These are phyloP conservation scores for Thalassarche chlororhynchos DNA, from an alignment of 2,113 vertebrate species.

Conservation along the genomic window DNA sequence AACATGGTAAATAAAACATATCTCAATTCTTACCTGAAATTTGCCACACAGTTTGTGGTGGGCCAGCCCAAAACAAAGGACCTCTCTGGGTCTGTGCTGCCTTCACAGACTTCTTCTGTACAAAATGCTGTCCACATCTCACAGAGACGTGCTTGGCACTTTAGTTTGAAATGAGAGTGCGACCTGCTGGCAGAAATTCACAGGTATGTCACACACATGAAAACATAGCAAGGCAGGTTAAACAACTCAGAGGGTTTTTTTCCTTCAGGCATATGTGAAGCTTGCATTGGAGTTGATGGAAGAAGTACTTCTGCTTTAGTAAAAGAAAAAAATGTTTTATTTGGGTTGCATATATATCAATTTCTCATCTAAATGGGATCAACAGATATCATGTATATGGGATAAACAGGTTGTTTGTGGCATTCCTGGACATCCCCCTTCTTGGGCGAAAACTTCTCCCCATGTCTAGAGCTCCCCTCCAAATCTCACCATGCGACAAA, in stretches of 20 bases:
- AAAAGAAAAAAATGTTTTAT: neutral
- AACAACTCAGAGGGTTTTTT: neutral
- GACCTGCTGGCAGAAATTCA: conserved; percentile 69
- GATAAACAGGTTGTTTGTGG: neutral
- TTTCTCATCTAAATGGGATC: neutral
- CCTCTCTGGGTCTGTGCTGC: conserved; percentile 78
- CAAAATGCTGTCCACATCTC: conserved; percentile 95
- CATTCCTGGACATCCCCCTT: neutral
- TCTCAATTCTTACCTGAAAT: conserved; percentile 85
- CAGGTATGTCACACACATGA: neutral
- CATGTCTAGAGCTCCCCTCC: neutral
- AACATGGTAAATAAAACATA: neutral
- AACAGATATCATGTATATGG: neutral
- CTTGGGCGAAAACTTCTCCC: neutral
- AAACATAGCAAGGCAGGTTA: neutral
- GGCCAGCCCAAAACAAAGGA: conserved; percentile 97
- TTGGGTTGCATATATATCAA: neutral
- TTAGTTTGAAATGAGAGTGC: conserved; percentile 85
- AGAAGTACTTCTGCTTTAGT: neutral
- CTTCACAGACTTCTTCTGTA: conserved; percentile 92
- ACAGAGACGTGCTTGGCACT: conserved; percentile 83
- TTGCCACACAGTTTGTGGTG: conserved; percentile 91
- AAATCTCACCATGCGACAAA: neutral
- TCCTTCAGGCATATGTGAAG: neutral
- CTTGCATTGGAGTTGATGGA: neutral